Base-by-base conservation (phyloP, 2,888 invertebrate species). In the Limenitis camilla region DNA sequence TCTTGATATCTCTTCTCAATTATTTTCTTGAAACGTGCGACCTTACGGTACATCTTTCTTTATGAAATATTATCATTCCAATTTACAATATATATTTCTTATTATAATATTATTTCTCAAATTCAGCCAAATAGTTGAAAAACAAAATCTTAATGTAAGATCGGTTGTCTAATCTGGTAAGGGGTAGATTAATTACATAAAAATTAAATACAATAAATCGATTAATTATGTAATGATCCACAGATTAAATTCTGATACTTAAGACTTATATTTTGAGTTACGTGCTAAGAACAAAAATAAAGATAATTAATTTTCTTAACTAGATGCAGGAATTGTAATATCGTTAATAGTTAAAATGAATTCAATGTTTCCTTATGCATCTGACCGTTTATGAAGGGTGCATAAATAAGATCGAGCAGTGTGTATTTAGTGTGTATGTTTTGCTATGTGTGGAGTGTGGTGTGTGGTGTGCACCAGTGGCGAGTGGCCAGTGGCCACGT, bases 351-450 rank as follows among this genome's bases (percentile, higher is more conserved):
- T 45, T 48, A 11, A 50, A 53, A 50, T 31, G 27, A 45, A 53
- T 54, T 47, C 36, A 39, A 53, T 35, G 63, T 73, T 71, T 75
- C 73, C 74, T 74, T 69, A 76, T 67, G 72, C 80, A 78, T 71
- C 74, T 77, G 77, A 76, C 72, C 78, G 78, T 74, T 76, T 76
- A 76, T 71, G 78, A 81, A 81, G 85, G 85, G 85, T 85, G 85
- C 84, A 85, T 85, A 81, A 83, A 81, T 84, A 77, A 82, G 75
- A 71, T 72, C 65, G 60, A 64, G 70, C 60, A 62, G 56, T 55
- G 70, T 69, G 69, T 69, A 72, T 67, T 69, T 68, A 67, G 70
- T 59, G 58, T 51, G 56, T 57, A 70, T 73, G 81, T 80, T 78
- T 75, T 77, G 81, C 76, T 70, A 68, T n/a, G n/a, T n/a, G n/a